Percentiles rank a stretch among this genome's conserved stretches.
These are phyloP conservation scores for Microtus ochrogaster DNA, from an alignment of 2,113 vertebrate genomes.

Conservation along the genomic window DNA sequence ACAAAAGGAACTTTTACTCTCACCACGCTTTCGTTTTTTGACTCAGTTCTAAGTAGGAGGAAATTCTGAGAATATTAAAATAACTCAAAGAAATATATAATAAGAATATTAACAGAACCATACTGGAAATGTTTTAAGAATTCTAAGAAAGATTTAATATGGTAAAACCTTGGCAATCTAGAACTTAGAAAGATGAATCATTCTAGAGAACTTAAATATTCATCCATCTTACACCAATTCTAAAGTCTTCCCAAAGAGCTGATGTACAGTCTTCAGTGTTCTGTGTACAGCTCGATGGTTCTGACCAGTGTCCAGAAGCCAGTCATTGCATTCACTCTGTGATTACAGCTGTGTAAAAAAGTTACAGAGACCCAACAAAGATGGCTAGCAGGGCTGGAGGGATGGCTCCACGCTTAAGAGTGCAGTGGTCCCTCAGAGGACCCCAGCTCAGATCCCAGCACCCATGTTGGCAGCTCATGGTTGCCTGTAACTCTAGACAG, in stretches of 20 bases:
- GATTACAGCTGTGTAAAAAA: constrained; percentile 18
- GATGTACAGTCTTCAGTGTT: not conserved
- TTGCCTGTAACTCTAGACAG: not conserved
- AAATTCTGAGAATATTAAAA: constrained; percentile 79
- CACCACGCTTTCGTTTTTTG: constrained; percentile 74
- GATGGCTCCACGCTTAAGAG: too few relatives aligned
- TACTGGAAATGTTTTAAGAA: constrained; percentile 72
- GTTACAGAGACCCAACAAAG: not conserved
- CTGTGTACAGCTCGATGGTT: not conserved
- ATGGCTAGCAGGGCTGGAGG: not conserved
- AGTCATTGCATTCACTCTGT: not conserved
- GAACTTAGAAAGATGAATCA: constrained; percentile 69
- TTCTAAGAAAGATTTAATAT: constrained; percentile 79
- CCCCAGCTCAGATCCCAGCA: not conserved
- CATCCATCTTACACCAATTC: constrained; percentile 48
- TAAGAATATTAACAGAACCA: constrained; percentile 68
- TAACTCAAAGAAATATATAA: constrained; percentile 77
- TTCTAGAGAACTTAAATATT: not conserved
- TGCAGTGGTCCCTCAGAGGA: too few relatives aligned
- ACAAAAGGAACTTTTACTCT: constrained; percentile 68
- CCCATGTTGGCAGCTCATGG: not conserved
- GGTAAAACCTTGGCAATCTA: constrained; percentile 61
- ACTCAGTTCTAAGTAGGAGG: constrained; percentile 78
- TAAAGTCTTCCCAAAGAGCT: constrained; percentile 41
- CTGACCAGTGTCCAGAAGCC: not conserved